Evolutionary conservation across 2,113 vertebrate genomes (phyloP).

Genomic region (Pterophyllum scalare): DNA sequence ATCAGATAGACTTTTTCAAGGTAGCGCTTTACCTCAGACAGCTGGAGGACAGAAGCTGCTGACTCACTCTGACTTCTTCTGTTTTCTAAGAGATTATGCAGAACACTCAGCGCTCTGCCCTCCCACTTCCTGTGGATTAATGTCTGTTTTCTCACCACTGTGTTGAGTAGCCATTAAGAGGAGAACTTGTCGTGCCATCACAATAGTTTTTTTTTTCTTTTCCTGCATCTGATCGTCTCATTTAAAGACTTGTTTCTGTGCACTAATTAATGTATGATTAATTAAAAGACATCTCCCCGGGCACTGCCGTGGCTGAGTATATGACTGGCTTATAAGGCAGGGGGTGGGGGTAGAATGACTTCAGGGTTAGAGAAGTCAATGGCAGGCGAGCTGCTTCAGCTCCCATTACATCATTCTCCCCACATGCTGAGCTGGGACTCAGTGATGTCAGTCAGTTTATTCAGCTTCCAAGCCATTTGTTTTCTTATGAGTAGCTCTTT

Average conservation of each 20-base stretch:
- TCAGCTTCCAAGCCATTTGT: slow-evolving; percentile 66
- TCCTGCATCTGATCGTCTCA: slow-evolving; percentile 44
- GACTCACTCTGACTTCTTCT: background rate
- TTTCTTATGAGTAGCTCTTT: slow-evolving; percentile 70
- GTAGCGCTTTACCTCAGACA: slow-evolving; percentile 4
- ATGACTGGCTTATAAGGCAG: background rate
- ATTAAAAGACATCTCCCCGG: slow-evolving; percentile 52
- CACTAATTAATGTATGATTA: slow-evolving; percentile 60
- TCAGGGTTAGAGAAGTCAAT: slow-evolving; percentile 53
- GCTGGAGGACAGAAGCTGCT: background rate
- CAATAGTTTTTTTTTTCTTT: slow-evolving; percentile 38
- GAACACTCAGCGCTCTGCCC: background rate
- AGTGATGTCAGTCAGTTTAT: slow-evolving; percentile 64
- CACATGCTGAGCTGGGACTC: slow-evolving; percentile 53
- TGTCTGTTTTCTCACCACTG: slow-evolving; percentile 65
- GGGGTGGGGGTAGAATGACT: background rate
- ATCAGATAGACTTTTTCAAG: background rate
- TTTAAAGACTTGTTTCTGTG: slow-evolving; percentile 25
- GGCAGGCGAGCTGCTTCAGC: slow-evolving; percentile 38
- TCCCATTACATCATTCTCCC: slow-evolving; percentile 73
- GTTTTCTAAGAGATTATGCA: slow-evolving; percentile 34
- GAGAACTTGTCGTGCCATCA: slow-evolving; percentile 43
- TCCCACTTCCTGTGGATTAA: slow-evolving; percentile 55
- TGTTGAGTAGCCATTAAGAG: slow-evolving; percentile 60
- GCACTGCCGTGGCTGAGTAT: slow-evolving; percentile 20